A percentile compares a stretch with the other conserved stretches of the same genome.
These are phyloP conservation scores for Hippocampus zosterae DNA, from an alignment of 2,113 vertebrate genomes.

Conservation along the genomic window DNA sequence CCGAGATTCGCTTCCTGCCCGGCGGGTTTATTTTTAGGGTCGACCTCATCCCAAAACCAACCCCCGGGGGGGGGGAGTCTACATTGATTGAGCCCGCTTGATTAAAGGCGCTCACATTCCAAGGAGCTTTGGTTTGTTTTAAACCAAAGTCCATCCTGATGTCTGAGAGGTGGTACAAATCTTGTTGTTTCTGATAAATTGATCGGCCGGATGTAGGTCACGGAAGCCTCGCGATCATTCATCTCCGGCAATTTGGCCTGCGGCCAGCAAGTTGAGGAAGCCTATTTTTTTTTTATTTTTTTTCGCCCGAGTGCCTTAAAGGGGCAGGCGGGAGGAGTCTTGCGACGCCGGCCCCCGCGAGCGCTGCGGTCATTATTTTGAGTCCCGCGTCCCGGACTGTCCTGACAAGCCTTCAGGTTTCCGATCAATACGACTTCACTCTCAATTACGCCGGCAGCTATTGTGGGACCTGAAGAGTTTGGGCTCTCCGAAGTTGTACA, in stretches of 20 bases:
- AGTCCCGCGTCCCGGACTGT: neutral
- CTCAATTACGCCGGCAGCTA: neutral
- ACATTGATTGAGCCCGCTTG: conserved; percentile 17
- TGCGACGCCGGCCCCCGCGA: neutral
- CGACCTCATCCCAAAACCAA: neutral
- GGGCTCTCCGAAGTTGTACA: neutral
- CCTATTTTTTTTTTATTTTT: conserved; percentile 7
- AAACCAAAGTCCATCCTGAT: neutral
- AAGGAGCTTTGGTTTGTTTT: neutral
- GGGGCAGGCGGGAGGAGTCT: neutral
- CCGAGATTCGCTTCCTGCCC: conserved; percentile 16
- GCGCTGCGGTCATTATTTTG: neutral
- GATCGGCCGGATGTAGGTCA: neutral
- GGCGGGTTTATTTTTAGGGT: conserved; percentile 5
- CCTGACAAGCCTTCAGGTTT: neutral
- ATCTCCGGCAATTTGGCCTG: neutral
- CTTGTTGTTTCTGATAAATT: conserved; percentile 2
- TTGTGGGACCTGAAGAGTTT: neutral
- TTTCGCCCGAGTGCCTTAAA: neutral
- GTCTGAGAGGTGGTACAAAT: neutral
- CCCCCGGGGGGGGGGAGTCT: conserved; percentile 1
- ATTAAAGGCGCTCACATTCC: neutral
- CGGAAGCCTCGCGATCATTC: neutral
- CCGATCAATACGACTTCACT: conserved; percentile 1
- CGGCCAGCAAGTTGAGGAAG: neutral